Evolutionary conservation across 2,888 invertebrate species (phyloP), one percentile per base, ranked within the genome.

Genomic region (Heteromyza rotundicornis): DNA sequence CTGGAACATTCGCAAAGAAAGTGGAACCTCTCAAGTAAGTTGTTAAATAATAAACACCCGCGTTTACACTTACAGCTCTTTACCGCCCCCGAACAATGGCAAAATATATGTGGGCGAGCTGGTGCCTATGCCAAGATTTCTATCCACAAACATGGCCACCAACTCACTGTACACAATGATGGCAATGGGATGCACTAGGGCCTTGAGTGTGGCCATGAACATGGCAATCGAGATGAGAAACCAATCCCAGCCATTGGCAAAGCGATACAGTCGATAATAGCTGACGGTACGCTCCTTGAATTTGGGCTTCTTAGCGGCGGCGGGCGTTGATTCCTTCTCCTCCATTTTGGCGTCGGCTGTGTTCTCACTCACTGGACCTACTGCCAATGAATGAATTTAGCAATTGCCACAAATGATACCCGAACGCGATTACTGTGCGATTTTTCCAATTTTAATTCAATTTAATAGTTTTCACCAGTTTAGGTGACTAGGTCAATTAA

Each of bases 151-250:
- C 64, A 90, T 84, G 16, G 89, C 84, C 1, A 89, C 88, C 79
- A 90, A 86, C 80, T 90, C 89, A 69, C 90, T 90, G 78, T 91
- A 91, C 10, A 89, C 84, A 68, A 91, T 87, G 24, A 89, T 87
- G 35, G 88, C 87, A 19, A 88, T 77, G 1, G 91, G 91, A 74
- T 89, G 72, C 44, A 87, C 87, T 49, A 88, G 75, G 2, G 89
- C 87, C 74, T 87, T 87, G 32, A 89, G 67, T 0, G 84, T 75
- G 7, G 88, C 87, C 64, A 87, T 81, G 17, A 89, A 54, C 44
- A 88, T 69, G 1, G 86, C 90, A 19, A 86, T 63, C 2, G 84
- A 40, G 2, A 89, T 74, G 22, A 86, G 72, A 16, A 86, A 59
- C 67, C 86, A 74, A 80, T 90, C 90, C 72, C 84, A 82, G 77